Evolutionary conservation across 1,140 invertebrate genomes (phyloP).

Genomic region (Ostrea denselamellosa): DNA sequence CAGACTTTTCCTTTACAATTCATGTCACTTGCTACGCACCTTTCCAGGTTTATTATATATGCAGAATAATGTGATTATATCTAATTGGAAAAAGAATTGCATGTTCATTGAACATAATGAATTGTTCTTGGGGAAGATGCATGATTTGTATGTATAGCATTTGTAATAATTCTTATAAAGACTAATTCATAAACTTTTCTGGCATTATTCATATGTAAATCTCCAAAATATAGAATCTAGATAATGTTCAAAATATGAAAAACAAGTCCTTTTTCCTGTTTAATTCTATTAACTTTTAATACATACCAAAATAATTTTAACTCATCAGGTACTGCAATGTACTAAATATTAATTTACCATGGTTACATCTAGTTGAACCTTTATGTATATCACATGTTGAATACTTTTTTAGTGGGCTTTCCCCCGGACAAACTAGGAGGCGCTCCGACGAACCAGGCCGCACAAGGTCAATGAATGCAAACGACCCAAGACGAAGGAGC

Average conservation of each 20-base stretch:
- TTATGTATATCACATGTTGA: not conserved
- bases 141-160: not conserved
- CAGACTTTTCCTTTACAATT: no score
- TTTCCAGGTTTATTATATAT: no score
- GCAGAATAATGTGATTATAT: no score
- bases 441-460: conserved; percentile 51
- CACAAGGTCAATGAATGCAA: conserved; percentile 39
- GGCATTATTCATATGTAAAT: not conserved
- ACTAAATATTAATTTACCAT: no score
- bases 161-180: not conserved
- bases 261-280: not conserved
- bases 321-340: not conserved
- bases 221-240: no score
- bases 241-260: not conserved
- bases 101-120: not conserved
- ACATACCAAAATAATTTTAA: not conserved
- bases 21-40: no score
- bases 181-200: not conserved
- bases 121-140: not conserved
- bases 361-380: not conserved
- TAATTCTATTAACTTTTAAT: not conserved
- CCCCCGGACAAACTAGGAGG: conserved; percentile 58
- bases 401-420: conserved; percentile 58
- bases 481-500: conserved; percentile 63
- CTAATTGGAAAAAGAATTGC: not conserved